Evolutionary conservation across 2,113 vertebrate species (phyloP), one percentile per base, ranked within the genome.

Genomic region (Pygoscelis antarcticus): DNA sequence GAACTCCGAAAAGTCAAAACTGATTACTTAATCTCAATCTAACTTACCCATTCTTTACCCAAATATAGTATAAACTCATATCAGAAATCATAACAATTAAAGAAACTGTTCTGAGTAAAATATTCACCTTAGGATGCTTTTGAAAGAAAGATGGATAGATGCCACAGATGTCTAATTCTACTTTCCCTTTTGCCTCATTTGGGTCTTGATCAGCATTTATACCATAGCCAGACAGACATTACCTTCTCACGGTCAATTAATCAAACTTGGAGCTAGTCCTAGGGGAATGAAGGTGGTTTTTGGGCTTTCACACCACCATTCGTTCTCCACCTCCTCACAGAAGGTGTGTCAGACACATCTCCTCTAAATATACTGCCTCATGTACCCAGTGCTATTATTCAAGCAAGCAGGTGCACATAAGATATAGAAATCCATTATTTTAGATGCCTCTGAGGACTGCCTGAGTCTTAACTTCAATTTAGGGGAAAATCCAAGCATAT

Each of bases 211-310:
- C 66, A 95, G 71, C 70, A 58, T 91, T 95, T 94, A 70, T 62
- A 93, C 71, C 83, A 57, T 4, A 94, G 71, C 65, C 88, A 90
- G 75, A 23, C 54, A 96, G 80, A 90, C 88, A 93, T 90, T 90
- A 84, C 30, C 64, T 94, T 89, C 61, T 93, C 86, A 92, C 57
- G 94, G 90, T 81, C 79, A 97, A 84, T 97, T 92, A 75, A 83
- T 79, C 84, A 57, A 57, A 12, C 40, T 58, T 42, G 81, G 34
- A 96, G 62, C 10, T 40, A 68, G 22, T 83, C 51, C 38, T 51
- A 52, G 36, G 36, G 32, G 60, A 92, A 81, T 62, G 18, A 77
- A 83, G 47, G 64, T 34, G 21, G 2, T 38, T 83, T 70, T 36
- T 12, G 26, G 42, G 29, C 16, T 93, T 90, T 82, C 52, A 68